Base-by-base conservation (phyloP, 92 coral and sea anemone genomes). In the Micromussa lordhowensis region DNA sequence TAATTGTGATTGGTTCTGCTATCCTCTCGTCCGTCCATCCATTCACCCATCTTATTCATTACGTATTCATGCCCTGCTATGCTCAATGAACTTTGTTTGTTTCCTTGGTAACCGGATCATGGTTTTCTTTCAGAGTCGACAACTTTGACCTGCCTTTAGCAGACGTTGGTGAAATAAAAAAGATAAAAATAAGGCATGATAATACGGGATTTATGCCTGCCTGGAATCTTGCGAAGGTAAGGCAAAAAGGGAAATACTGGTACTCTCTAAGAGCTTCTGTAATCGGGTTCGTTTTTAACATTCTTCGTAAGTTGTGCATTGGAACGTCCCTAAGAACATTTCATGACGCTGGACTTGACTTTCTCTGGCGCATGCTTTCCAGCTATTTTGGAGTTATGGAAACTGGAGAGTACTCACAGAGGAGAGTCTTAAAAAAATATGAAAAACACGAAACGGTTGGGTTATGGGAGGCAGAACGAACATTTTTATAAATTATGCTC, bases 141-240 rank as follows among this genome's bases (percentile, higher is more conserved):
- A 21, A 16, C 14, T 89, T 89, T 84, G 38, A 40, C 8, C 68
- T 84, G 28, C 55, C 78, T 10, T 44, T 77, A 35, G 12, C 9
- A 48, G 92, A 89, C 73, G n/a, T 89, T 29, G 89, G 92, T 68
- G 84, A 83, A 31, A 54, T 89, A 28, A 54, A 26, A 57, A 83
- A 84, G 81, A 84, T 89, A 74, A 89, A 34, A 77, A 34, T 89
- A 49, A 26, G 88, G 3, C 73, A 89, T 17, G 85, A 89, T 28
- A 77, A 75, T 77, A 13, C 8, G 21, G 84, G 79, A 64, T 3
- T 53, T 18, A 32, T 24, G 57, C 85, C 88, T 10, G 64, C 10
- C 3, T 89, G 92, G 92, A 26, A 55, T 69, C 92, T 84, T 64
- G 59, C 54, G 8, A 34, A 31, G 68, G 92, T 89, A 78, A 74